Percentiles rank a stretch among this genome's conserved stretches.
Conservation (phyloP, 2,888 invertebrate genomes). For the Ennomos erosarius region DNA sequence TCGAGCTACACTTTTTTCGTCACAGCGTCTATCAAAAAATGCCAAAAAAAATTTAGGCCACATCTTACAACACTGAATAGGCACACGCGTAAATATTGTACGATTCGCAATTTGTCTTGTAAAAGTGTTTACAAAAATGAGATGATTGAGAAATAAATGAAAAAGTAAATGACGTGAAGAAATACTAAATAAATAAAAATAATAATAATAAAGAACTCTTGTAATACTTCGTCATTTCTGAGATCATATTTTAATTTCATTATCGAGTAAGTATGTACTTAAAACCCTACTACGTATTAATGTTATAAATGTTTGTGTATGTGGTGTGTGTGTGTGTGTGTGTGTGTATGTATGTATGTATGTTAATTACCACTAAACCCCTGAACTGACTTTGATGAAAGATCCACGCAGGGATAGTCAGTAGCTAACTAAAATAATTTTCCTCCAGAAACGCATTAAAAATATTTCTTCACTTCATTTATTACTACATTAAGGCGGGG, state of each 20-base stretch:
- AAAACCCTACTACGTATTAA: too few species aligned
- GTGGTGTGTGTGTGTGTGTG: too few species aligned
- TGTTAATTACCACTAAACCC: neutral
- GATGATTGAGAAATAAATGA: constrained; percentile 24
- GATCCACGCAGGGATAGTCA: neutral
- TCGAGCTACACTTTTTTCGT: constrained; percentile 32
- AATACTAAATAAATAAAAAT: neutral
- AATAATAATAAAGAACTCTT: too few species aligned
- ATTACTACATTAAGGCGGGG: constrained; percentile 56
- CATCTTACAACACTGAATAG: constrained; percentile 52
- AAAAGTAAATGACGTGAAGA: constrained; percentile 5
- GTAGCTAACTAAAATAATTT: neutral
- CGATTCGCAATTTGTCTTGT: constrained; percentile 29
- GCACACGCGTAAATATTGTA: constrained; percentile 50
- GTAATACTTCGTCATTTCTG: too few species aligned
- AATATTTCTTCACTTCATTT: constrained; percentile 29
- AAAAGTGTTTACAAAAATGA: constrained; percentile 44
- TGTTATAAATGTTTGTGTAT: neutral
- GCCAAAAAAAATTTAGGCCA: constrained; percentile 50
- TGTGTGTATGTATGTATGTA: too few species aligned
- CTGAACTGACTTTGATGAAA: neutral
- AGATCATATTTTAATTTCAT: too few species aligned
- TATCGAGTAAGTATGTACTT: too few species aligned
- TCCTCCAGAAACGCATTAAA: neutral
- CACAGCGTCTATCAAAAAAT: constrained; percentile 40